Evolutionary conservation across 2,888 invertebrate species (phyloP), one percentile per base, ranked within the genome.

Genomic region (Podabrus alpinus): DNA sequence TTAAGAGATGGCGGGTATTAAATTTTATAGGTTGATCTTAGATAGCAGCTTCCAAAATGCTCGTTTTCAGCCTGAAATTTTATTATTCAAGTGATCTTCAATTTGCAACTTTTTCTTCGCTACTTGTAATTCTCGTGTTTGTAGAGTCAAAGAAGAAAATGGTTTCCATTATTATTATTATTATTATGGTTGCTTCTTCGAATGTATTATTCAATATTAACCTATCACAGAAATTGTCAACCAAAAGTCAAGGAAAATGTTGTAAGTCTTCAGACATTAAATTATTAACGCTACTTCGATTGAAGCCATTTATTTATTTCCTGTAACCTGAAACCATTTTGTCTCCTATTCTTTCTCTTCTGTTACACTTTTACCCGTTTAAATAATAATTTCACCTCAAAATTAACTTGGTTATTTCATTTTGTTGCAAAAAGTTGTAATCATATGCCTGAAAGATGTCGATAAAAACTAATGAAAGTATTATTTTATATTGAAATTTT

Each of bases 401-500:
- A 29, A 29, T 13, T 13, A 29, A 29, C 3, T 29, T 24, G 24
- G 1, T 13, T 13, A 13, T 11, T 29, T 25, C 25, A 11, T 25
- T 29, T n/a, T n/a, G 2, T 9, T n/a, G 45, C 45, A 45, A 45
- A n/a, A n/a, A n/a, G 7, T 45, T 45, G 1, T 45, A 45, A 45
- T n/a, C n/a, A 45, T 45, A 45, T 45, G 45, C 45, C 45, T 45
- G 45, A 45, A n/a, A 9, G n/a, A 45, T n/a, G 5, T n/a, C 9
- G 45, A 45, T 45, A 45, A 45, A n/a, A 45, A n/a, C 45, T n/a
- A 45, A 29, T 29, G 3, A 9, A n/a, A 45, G 45, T 45, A n/a
- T n/a, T 29, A 29, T 13, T 45, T 45, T n/a, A 29, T 29, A 29
- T 67, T 72, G 75, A 71, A 75, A 68, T 68, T 72, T 72, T 69